phyloP scores from a whole-genome alignment of 2,113 vertebrate species.

The Nymphicus hollandicus region DNA sequence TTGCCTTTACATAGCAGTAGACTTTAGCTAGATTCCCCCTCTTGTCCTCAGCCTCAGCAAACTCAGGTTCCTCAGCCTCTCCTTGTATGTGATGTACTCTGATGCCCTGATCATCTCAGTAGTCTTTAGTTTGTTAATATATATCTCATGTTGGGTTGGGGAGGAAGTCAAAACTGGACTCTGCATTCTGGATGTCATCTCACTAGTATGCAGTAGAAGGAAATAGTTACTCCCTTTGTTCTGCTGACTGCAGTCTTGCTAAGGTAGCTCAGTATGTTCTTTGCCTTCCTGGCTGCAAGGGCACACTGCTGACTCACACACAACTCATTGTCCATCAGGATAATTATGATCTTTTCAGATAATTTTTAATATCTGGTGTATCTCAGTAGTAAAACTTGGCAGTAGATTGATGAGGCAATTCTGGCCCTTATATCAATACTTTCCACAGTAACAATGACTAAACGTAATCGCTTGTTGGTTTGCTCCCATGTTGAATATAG shows the following conservation, averaged over 20 bases:
- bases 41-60: not conserved
- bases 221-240: not conserved
- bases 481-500: not conserved
- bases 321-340: not conserved
- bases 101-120: not conserved
- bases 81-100: rapidly evolving
- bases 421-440: not conserved
- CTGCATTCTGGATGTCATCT: not conserved
- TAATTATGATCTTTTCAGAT: not conserved
- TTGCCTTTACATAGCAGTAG: not conserved
- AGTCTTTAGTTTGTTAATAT: not conserved
- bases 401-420: not conserved
- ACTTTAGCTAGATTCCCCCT: not conserved
- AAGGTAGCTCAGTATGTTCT: not conserved
- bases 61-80: not conserved
- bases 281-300: not conserved
- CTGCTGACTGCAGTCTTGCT: not conserved
- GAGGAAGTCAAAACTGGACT: not conserved
- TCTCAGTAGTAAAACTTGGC: not conserved
- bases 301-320: not conserved
- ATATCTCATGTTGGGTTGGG: not conserved
- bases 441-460: not conserved
- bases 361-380: not conserved
- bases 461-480: not conserved
- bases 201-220: not conserved